Base-by-base conservation (phyloP, 2,797 vertebrate genomes). In the Agapornis canus region DNA sequence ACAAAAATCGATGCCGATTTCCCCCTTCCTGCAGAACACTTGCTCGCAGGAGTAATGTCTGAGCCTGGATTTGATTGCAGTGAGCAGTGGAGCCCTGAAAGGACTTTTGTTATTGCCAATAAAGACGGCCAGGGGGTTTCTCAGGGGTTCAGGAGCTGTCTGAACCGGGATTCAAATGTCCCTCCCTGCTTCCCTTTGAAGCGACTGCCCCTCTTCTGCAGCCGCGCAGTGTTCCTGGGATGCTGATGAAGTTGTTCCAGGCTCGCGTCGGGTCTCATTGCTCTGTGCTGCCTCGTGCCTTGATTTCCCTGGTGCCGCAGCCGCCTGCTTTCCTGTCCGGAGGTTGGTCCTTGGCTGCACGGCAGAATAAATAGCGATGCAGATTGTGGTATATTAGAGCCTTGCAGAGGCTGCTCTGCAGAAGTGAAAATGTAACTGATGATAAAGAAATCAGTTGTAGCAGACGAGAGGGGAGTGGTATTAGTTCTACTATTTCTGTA, bases 1-100 rank as follows among this genome's bases (percentile, higher is more conserved):
- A 66, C 91, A 90, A 95, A 96, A 97, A 97, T 97, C 90, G n/a
- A 94, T 76, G 91, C 85, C 13, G 40, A 86, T 90, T 82, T 87
- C 80, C 72, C 72, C 80, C 51, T 92, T 72, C 85, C 82, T 72
- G 79, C 42, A 11, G 63, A 61, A 18, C 61, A 3, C 69, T 94
- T 83, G 76, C 82, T 70, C 4, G 10, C 51, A 31, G 88, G 94
- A 92, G 95, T 86, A 32, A 35, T 26, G 59, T n/a, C 77, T 75
- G 87, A 94, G 85, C 59, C 57, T 32, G 66, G 56, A 45, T 59
- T 83, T 68, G 82, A 43, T 79, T 85, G 73, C 63, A 70, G 73
- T 0, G 3, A 90, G 63, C 2, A 2, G 16, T 48, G 69, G 57
- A 87, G 69, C 89, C 80, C 80, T 86, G 90, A 86, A 91, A 83